Base-by-base conservation (phyloP, 2,797 vertebrate species). In the Acrocephalus scirpaceus region DNA sequence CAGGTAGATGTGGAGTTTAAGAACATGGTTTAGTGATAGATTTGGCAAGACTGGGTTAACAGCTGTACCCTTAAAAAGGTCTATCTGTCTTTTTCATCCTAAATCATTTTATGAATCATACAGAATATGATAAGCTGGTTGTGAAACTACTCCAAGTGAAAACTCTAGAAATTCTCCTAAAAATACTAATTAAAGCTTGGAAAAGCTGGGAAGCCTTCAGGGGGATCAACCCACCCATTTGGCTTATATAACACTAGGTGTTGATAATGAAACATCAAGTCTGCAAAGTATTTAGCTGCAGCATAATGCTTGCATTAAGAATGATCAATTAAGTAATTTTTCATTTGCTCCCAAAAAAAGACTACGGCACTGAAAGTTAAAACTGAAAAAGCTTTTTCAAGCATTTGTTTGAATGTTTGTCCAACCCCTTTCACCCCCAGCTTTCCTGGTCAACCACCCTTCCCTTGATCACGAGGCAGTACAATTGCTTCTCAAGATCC, bases 1-100 rank as follows among this genome's bases (percentile, higher is more conserved):
- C 2, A 0, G 1, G 2, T 2, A 70, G 20, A 53, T 21, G 7
- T 9, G 11, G 40, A n/a, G 53, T 53, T 80, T 50, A 34, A 44
- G 18, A 29, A 80, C 42, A 40, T 9, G 13, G 16, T 44, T 85
- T 60, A 75, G 42, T 22, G 66, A 53, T 20, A 7, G 16, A 80
- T 19, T 70, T 75, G 20, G 32, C 18, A 75, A 18, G 38, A 69
- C 10, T 29, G 13, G 21, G 18, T 85, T 75, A 71, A 65, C 16
- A 38, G 25, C 0, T 60, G 32, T 34, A 50, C 18, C 60, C 20
- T 61, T 50, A 44, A 22, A 5, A 75, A 50, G 40, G 29, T 60
- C 34, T 57, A 57, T 22, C n/a, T 58, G 29, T 54, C 27, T 65
- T 65, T 66, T 65, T 51, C 18, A 85, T 16, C 34, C 47, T 85